Evolutionary conservation across 2,113 vertebrate species (phyloP).

Genomic region (Thamnaconus septentrionalis): DNA sequence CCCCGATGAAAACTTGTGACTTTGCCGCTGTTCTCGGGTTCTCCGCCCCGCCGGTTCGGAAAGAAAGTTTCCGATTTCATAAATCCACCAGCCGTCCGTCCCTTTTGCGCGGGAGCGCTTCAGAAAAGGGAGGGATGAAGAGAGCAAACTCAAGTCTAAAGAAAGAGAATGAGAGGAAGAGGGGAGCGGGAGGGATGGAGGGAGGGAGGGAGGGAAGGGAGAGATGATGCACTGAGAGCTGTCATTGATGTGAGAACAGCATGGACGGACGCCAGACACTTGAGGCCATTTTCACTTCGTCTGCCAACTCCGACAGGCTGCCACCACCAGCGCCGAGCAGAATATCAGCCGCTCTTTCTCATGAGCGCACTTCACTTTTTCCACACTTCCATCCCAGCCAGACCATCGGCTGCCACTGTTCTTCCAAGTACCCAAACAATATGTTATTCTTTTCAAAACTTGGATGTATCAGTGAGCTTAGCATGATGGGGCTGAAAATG

Average conservation of each 20-base stretch:
- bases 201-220: constrained; percentile 19
- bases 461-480: constrained; percentile 58
- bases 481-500: constrained; percentile 62
- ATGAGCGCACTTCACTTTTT: constrained; percentile 48
- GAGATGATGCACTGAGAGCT: constrained; percentile 53
- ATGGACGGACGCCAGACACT: constrained; percentile 69
- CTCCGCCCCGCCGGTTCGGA: neutral
- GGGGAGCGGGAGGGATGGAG: constrained; percentile 15
- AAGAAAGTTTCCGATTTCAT: constrained; percentile 7
- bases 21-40: too few relatives aligned
- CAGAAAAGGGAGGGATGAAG: too few relatives aligned
- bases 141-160: neutral
- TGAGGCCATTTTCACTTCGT: constrained; percentile 73
- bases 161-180: constrained; percentile 31
- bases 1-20: too few relatives aligned
- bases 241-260: constrained; percentile 65
- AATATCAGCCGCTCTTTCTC: constrained; percentile 53
- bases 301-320: constrained; percentile 72
- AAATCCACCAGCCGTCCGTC: neutral
- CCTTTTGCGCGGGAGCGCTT: too few relatives aligned
- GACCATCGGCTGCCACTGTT: constrained; percentile 32
- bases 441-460: constrained; percentile 66
- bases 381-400: constrained; percentile 53
- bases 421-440: constrained; percentile 68
- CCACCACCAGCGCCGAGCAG: constrained; percentile 60